phyloP scores from a whole-genome alignment of 1,140 invertebrate genomes.

The Caligus rogercresseyi region DNA sequence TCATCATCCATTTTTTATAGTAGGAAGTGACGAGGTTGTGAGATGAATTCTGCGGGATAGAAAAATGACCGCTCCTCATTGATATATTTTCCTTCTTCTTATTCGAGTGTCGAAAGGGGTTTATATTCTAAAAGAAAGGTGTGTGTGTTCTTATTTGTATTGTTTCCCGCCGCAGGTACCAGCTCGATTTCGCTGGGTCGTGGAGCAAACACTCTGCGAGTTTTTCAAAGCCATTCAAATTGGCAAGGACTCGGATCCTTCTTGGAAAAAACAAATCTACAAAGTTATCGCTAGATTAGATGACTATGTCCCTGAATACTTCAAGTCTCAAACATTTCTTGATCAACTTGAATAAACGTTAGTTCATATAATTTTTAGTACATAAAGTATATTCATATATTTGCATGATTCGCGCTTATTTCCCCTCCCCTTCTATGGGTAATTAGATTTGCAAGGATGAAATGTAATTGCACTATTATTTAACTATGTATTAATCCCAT shows the following conservation, averaged over 20 bases:
- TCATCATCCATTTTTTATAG: constrained; percentile 20
- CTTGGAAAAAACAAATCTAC: constrained; percentile 99
- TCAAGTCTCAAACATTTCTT: constrained; percentile 97
- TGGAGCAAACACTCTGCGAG: constrained; percentile 89
- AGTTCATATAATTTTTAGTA: neutral
- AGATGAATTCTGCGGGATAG: neutral
- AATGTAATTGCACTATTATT: neutral
- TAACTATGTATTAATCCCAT: neutral
- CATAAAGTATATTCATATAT: neutral
- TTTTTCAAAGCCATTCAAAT: constrained; percentile 94
- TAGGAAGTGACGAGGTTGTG: neutral
- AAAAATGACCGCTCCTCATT: too few species aligned
- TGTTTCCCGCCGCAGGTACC: constrained; percentile 63
- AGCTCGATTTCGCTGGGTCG: constrained; percentile 82
- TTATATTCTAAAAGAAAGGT: neutral
- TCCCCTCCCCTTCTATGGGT: neutral
- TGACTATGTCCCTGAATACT: constrained; percentile 95
- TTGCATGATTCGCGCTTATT: neutral
- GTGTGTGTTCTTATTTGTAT: neutral
- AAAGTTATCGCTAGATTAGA: constrained; percentile 97
- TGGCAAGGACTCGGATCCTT: constrained; percentile 90
- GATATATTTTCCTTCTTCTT: too few species aligned
- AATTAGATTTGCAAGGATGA: neutral
- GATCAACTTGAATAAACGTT: constrained; percentile 76
- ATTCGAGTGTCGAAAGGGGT: neutral